A percentile compares a stretch with the other conserved stretches of the same genome.
Evolutionary conservation across 2,797 vertebrate genomes (phyloP).

Genomic region (Aphelocoma californica): DNA sequence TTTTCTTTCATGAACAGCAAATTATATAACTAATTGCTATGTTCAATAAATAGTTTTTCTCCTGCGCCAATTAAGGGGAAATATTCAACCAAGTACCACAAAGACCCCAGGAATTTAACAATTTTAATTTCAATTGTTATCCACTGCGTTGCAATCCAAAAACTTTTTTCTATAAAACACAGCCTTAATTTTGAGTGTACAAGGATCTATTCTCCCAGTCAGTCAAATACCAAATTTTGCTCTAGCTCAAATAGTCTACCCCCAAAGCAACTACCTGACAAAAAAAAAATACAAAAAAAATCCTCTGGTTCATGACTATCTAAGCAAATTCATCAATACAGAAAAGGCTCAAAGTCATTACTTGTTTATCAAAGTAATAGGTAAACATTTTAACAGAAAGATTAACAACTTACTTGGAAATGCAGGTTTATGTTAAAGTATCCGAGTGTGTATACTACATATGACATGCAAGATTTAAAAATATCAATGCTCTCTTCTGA

Average conservation of each 20-base stretch:
- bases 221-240: constrained; percentile 57
- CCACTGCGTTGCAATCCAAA: constrained; percentile 44
- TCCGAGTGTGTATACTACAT: constrained; percentile 51
- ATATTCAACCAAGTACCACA: constrained; percentile 49
- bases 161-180: constrained; percentile 61
- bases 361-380: constrained; percentile 61
- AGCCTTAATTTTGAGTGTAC: constrained; percentile 45
- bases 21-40: constrained; percentile 73
- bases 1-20: constrained; percentile 56
- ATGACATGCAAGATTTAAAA: constrained; percentile 72
- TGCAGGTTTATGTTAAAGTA: constrained; percentile 67
- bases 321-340: constrained; percentile 58
- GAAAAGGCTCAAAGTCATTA: constrained; percentile 65
- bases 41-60: constrained; percentile 69
- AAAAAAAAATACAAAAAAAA: background rate
- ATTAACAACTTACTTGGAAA: constrained; percentile 59
- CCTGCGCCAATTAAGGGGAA: constrained; percentile 61
- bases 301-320: constrained; percentile 37
- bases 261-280: constrained; percentile 51
- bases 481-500: constrained; percentile 50
- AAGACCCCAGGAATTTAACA: constrained; percentile 20
- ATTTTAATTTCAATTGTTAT: constrained; percentile 62
- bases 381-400: constrained; percentile 66
- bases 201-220: constrained; percentile 42
- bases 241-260: constrained; percentile 62